These are phyloP conservation scores for Drosophila yooni DNA, from an alignment of 2,888 invertebrate species.

Conservation along the genomic window DNA sequence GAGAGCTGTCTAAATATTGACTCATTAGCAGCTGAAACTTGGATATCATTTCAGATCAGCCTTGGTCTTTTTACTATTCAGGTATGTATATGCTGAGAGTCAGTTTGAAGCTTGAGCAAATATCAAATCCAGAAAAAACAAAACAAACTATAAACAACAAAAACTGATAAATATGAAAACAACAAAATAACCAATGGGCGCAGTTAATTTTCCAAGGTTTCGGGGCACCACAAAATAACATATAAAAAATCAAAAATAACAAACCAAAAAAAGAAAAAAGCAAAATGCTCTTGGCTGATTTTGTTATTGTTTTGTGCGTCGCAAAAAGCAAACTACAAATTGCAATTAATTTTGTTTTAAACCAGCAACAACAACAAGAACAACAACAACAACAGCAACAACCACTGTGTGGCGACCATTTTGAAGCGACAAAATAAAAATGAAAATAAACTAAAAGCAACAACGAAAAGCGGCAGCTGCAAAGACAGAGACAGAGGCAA, in stretches of 20 bases:
- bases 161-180: constrained; percentile 12
- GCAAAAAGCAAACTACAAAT: constrained; percentile 55
- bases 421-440: constrained; percentile 58
- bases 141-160: constrained; percentile 20
- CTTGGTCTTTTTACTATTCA: constrained; percentile 21
- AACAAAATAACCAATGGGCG: constrained; percentile 39
- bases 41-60: constrained; percentile 7
- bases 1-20: constrained; percentile 8
- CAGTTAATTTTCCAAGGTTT: constrained; percentile 66
- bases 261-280: constrained; percentile 2
- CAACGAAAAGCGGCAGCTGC: constrained; percentile 70
- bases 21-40: constrained; percentile 10
- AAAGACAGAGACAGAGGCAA: constrained; percentile 18
- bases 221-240: constrained; percentile 32
- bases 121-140: constrained; percentile 34
- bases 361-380: constrained; percentile 26
- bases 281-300: constrained; percentile 4
- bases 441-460: constrained; percentile 24
- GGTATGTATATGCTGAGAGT: constrained; percentile 10
- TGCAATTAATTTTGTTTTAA: constrained; percentile 72
- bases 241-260: not conserved
- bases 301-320: constrained; percentile 12
- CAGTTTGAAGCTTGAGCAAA: not conserved
- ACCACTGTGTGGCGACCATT: constrained; percentile 60
- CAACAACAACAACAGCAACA: constrained; percentile 8